A percentile compares a stretch with the other conserved stretches of the same genome.
Evolutionary conservation across 2,113 vertebrate genomes (phyloP).

Genomic region (Oryzias curvinotus): DNA sequence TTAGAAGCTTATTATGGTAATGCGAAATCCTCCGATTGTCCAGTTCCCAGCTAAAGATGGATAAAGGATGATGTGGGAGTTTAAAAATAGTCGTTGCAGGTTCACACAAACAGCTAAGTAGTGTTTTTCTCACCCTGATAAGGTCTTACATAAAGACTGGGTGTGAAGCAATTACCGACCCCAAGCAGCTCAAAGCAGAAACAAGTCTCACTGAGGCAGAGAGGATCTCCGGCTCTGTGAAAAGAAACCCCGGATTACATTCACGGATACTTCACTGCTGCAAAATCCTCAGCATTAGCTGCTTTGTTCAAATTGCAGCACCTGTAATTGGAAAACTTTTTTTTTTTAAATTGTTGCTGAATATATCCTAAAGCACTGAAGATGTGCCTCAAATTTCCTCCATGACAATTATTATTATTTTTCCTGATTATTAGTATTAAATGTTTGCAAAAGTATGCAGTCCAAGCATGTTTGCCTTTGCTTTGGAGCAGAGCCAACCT

Average conservation of each 20-base stretch:
- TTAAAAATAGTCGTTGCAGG: slow-evolving; percentile 68
- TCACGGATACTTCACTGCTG: slow-evolving; percentile 19
- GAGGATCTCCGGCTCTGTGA: slow-evolving; percentile 21
- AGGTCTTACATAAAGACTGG: slow-evolving; percentile 70
- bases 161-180: slow-evolving; percentile 61
- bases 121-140: slow-evolving; percentile 55
- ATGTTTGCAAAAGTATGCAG: background rate
- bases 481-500: background rate
- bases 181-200: slow-evolving; percentile 42
- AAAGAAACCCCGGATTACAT: slow-evolving; percentile 39
- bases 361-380: slow-evolving; percentile 23
- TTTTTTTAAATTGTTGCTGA: slow-evolving; percentile 28
- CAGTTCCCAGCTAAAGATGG: slow-evolving; percentile 63
- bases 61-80: slow-evolving; percentile 65
- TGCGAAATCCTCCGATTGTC: slow-evolving; percentile 59
- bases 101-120: slow-evolving; percentile 42
- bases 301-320: slow-evolving; percentile 10
- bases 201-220: slow-evolving; percentile 39
- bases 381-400: too few species aligned
- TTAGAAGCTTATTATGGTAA: slow-evolving; percentile 68
- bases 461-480: slow-evolving; percentile 10
- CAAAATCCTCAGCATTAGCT: slow-evolving; percentile 22
- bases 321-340: slow-evolving; percentile 38
- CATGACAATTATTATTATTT: too few species aligned
- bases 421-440: too few species aligned